Evolutionary conservation across 1,140 invertebrate genomes (phyloP), one percentile per base, ranked within the genome.

Genomic region (Teleopsis dalmanni): DNA sequence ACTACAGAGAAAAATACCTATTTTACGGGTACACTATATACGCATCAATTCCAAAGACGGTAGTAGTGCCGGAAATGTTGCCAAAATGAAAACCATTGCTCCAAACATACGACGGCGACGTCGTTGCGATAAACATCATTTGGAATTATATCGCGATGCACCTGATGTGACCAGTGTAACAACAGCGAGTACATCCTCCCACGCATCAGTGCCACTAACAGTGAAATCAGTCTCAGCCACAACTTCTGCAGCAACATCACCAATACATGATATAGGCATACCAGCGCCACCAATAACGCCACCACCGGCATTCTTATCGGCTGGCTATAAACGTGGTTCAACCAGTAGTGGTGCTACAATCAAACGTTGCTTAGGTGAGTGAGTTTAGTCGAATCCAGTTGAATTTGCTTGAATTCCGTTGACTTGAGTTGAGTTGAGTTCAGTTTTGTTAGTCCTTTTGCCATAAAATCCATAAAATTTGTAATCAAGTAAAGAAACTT

Each of bases 201-300:
- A 38, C 27, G 21, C 31, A 33, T 29, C 26, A 11, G 31, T 43
- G 41, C 41, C 41, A 11, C 16, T 27, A 8, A 29, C 41, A 27
- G 41, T 43, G 3, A 29, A 27, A 63, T 65, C 11, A 62, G n/a
- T n/a, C n/a, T 36, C 62, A 6, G 62, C 62, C 4, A 60, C 64
- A 3, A 57, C 55, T 9, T 67, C 64, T 4, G 65, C 64, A 8
- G 62, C 75, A 73, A 59, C 75, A 70, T 66, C 64, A 10, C 64
- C 64, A 7, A 62, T 67, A 27, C 62, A 62, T 58, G 78, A 82
- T 45, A 73, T 79, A 45, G 59, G 47, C 23, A 66, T 70, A 21
- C 74, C 74, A 3, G 76, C 77, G 2, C 81, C 77, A 4, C 81
- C 81, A 3, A 83, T 83, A 47, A 83, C 81, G 18, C 81, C 81